Base-by-base conservation (phyloP, 2,888 invertebrate species). In the Tanytarsus gracilentus region DNA sequence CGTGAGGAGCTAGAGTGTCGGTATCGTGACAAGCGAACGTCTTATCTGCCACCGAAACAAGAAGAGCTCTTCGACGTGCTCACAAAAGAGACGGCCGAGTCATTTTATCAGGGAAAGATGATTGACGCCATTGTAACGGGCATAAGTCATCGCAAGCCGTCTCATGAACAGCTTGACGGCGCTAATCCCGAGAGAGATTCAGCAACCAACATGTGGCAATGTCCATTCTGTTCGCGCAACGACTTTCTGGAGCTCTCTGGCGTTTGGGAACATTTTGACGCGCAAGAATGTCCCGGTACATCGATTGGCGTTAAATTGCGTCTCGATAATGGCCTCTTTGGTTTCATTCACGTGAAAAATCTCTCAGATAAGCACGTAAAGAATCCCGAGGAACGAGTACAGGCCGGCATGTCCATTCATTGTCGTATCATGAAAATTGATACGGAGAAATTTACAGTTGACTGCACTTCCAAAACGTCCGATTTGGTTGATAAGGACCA, bases 201-300 rank as follows among this genome's bases (percentile, higher is more conserved):
- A 62, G 91, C 93, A 67, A 92, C 92, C 6, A 93, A 93, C 1
- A 77, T 95, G 39, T 98, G 97, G 97, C 92, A 95, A 71, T 98
- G 98, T 77, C 96, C 96, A 0, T 96, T 97, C 75, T 98, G 98
- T 76, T 79, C 89, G 65, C 93, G 94, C 71, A 93, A 93, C 69
- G 94, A 96, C 72, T 96, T 98, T 68, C 90, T 93, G 0, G 97
- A 97, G 70, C 76, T 97, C 27, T 92, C 93, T 18, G 96, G 96
- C 77, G 96, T 97, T 51, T 98, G 97, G 97, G 94, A 92, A 74
- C 97, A 98, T 73, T 97, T 97, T 76, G 97, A 98, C 74, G 90
- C 92, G 1, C 92, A 90, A 26, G 84, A 87, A 1, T 99, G 99
- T 75, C 96, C 93, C 0, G 99, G 99, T 0, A 90, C 93, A 71